Conservation (phyloP, 2,113 vertebrate genomes). For the Orthonyx spaldingii region DNA sequence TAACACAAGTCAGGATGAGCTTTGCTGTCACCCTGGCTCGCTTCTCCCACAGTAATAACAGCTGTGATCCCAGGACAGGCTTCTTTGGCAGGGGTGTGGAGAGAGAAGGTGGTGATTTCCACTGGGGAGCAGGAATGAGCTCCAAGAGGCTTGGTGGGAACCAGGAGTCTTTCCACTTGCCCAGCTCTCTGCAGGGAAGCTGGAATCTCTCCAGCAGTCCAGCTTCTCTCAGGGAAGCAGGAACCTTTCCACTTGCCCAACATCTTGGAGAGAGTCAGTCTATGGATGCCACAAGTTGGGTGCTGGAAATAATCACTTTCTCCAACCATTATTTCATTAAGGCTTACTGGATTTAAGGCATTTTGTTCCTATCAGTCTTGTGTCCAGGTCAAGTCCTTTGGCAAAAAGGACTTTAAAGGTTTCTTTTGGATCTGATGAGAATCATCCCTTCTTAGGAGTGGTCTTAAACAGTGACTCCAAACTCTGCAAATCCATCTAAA, state of each 20-base stretch:
- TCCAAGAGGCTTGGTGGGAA: neutral
- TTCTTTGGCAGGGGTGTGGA: neutral
- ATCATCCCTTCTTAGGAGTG: neutral
- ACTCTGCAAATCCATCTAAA: neutral
- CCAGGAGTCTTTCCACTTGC: neutral
- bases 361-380: neutral
- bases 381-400: neutral
- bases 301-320: neutral
- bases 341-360: neutral
- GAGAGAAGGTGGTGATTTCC: neutral
- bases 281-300: neutral
- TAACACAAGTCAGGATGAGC: neutral
- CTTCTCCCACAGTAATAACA: neutral
- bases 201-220: too few relatives aligned
- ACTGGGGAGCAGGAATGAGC: neutral
- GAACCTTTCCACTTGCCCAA: neutral
- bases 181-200: neutral
- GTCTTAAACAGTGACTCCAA: neutral
- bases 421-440: neutral
- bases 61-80: neutral
- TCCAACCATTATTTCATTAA: neutral
- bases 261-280: neutral
- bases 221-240: neutral
- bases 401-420: neutral
- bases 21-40: fast-evolving